Conservation (phyloP, 2,888 invertebrate species). For the Ennomos quercinarius region DNA sequence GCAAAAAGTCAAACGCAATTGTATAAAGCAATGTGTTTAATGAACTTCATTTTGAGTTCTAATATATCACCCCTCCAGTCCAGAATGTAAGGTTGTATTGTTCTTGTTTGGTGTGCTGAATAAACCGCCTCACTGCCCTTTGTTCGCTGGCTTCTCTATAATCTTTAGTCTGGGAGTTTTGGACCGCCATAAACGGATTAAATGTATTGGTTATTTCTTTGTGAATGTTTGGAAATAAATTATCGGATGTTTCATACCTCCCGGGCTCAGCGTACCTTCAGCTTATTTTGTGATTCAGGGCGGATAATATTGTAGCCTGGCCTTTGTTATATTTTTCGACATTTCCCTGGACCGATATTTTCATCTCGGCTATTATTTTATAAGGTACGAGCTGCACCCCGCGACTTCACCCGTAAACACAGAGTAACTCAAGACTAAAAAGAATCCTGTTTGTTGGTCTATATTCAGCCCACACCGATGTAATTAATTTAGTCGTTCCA, state of each 20-base stretch:
- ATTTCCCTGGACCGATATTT: slow-evolving; percentile 1
- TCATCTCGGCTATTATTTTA: neutral
- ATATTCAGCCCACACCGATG: neutral
- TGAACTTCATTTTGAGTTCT: neutral
- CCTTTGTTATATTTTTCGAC: slow-evolving; percentile 12
- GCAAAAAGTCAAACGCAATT: too few relatives aligned
- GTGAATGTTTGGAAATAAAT: slow-evolving; percentile 22
- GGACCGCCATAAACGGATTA: slow-evolving; percentile 28
- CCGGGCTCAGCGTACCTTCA: slow-evolving; percentile 2
- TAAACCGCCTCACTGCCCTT: slow-evolving; percentile 25
- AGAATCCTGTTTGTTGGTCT: neutral
- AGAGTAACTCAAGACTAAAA: too few relatives aligned
- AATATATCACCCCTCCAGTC: neutral
- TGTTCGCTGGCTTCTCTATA: slow-evolving; percentile 22
- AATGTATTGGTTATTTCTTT: slow-evolving; percentile 15
- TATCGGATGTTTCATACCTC: slow-evolving; percentile 18
- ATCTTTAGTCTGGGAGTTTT: slow-evolving; percentile 20
- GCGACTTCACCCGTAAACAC: too few relatives aligned
- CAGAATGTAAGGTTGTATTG: slow-evolving; percentile 11
- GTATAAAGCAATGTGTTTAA: neutral
- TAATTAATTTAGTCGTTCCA: too few relatives aligned
- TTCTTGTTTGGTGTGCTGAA: slow-evolving; percentile 27
- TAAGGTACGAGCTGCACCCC: too few relatives aligned
- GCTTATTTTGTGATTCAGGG: slow-evolving; percentile 15
- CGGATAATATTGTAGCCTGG: slow-evolving; percentile 5